phyloP scores from a whole-genome alignment of 2,113 vertebrate species.

The Hemicordylus capensis region DNA sequence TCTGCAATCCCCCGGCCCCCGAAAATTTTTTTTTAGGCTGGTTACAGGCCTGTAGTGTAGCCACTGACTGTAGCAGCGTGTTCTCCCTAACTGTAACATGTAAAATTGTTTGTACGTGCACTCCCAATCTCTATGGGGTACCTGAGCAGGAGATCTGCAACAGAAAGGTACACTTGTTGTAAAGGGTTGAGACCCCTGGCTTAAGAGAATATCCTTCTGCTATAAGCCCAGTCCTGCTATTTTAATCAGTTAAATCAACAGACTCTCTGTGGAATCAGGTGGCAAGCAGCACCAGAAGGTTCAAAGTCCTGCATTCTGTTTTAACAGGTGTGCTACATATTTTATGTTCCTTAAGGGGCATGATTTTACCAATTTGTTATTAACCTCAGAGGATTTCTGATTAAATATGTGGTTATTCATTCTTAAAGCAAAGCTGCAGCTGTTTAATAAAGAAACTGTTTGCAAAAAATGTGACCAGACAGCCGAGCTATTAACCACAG shows the following conservation, averaged over 20 bases:
- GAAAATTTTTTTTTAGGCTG: too few relatives aligned
- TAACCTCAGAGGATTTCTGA: not conserved
- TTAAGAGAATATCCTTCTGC: not conserved
- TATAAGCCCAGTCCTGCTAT: not conserved
- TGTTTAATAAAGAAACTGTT: slow-evolving; percentile 40
- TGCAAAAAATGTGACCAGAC: slow-evolving; percentile 16
- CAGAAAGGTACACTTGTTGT: too few relatives aligned
- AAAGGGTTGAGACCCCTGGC: too few relatives aligned
- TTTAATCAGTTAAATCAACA: not conserved
- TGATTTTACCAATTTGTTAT: not conserved
- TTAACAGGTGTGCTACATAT: not conserved
- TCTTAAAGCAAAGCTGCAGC: slow-evolving; percentile 26
- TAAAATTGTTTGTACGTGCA: too few relatives aligned
- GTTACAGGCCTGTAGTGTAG: too few relatives aligned
- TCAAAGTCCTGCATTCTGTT: not conserved
- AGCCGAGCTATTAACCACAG: slow-evolving; percentile 21
- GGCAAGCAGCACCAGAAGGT: not conserved
- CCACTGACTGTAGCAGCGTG: too few relatives aligned
- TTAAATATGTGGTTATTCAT: slow-evolving; percentile 26
- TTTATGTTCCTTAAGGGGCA: not conserved
- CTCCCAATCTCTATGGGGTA: too few relatives aligned
- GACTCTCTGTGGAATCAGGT: not conserved
- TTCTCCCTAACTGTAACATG: too few relatives aligned
- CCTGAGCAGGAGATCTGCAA: too few relatives aligned
- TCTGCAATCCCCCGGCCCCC: too few relatives aligned